phyloP scores from a whole-genome alignment of 2,797 vertebrate genomes.

The Ctenosaura bakeri region DNA sequence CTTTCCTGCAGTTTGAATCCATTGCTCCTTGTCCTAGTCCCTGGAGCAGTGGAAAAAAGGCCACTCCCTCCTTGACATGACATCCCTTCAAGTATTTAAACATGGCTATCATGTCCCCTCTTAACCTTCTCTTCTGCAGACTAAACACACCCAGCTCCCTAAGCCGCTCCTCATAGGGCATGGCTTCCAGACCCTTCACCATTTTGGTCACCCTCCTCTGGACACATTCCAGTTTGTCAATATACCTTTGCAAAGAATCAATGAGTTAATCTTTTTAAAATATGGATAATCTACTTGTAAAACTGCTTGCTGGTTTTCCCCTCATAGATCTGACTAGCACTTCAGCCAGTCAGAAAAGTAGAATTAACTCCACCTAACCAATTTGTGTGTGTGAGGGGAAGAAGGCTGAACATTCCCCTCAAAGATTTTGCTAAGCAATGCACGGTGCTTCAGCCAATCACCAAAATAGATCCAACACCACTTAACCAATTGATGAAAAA shows the following conservation, averaged over 20 bases:
- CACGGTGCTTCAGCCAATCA: neutral
- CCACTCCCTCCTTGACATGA: too few relatives aligned
- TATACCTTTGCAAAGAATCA: neutral
- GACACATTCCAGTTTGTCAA: too few relatives aligned
- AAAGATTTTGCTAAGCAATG: neutral
- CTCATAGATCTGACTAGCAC: neutral
- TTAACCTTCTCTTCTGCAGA: too few relatives aligned
- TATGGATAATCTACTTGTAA: neutral
- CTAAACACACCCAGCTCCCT: too few relatives aligned
- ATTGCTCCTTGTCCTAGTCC: too few relatives aligned
- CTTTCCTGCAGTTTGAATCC: too few relatives aligned
- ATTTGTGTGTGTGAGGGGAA: neutral
- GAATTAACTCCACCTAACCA: neutral
- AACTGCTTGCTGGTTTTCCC: neutral
- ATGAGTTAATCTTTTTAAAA: neutral
- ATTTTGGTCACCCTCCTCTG: too few relatives aligned
- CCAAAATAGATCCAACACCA: neutral
- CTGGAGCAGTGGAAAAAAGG: too few relatives aligned
- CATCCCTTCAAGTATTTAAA: too few relatives aligned
- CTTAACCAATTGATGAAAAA: neutral
- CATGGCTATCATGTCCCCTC: too few relatives aligned
- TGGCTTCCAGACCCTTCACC: too few relatives aligned
- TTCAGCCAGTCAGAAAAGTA: neutral
- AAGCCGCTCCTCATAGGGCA: too few relatives aligned
- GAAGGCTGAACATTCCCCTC: neutral